These are phyloP conservation scores for Hemiscyllium ocellatum DNA, from an alignment of 2,113 vertebrate genomes.

Conservation along the genomic window DNA sequence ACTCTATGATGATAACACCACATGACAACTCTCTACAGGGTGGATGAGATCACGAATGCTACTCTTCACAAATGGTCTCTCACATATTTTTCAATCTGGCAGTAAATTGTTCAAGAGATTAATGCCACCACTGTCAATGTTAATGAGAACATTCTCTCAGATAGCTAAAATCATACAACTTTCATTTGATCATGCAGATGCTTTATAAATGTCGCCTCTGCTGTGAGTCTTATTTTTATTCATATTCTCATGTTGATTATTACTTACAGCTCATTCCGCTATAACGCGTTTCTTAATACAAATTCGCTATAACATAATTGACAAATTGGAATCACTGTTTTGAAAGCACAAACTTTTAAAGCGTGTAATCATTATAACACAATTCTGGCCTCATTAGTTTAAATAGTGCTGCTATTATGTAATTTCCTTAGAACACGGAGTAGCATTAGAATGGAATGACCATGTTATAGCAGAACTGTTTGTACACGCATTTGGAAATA, in stretches of 20 bases:
- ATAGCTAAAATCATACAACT: not conserved
- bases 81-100: not conserved
- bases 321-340: too few species aligned
- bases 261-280: too few species aligned
- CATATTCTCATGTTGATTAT: not conserved
- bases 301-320: too few species aligned
- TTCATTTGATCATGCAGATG: not conserved
- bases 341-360: too few species aligned
- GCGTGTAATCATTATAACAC: too few species aligned
- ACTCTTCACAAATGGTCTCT: not conserved
- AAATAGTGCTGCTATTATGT: too few species aligned
- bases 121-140: not conserved
- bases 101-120: not conserved
- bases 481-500: too few species aligned
- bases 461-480: too few species aligned
- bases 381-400: too few species aligned
- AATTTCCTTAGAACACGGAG: too few species aligned
- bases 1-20: not conserved
- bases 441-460: too few species aligned
- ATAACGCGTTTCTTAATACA: too few species aligned
- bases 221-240: not conserved
- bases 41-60: not conserved
- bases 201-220: not conserved
- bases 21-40: not conserved
- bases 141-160: not conserved